Evolutionary conservation across 2,888 invertebrate species (phyloP).

Genomic region (Drosophila kokeensis): DNA sequence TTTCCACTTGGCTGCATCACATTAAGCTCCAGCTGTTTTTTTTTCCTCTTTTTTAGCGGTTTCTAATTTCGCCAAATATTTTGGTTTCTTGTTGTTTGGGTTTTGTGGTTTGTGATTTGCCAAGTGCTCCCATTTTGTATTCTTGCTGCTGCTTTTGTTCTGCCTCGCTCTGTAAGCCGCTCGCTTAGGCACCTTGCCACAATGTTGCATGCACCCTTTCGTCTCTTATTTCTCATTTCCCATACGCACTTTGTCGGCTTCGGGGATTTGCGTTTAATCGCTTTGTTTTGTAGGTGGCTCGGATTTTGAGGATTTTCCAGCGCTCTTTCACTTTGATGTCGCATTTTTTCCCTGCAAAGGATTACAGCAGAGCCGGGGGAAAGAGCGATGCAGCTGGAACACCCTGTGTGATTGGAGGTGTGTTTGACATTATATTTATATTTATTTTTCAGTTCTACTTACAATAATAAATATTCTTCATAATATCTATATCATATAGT

Average conservation of each 20-base stretch:
- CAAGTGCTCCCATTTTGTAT: neutral
- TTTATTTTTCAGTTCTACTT: no score
- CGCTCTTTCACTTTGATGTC: slow-evolving; percentile 49
- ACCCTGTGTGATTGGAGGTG: slow-evolving; percentile 6
- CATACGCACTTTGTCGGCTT: slow-evolving; percentile 51
- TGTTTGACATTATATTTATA: neutral
- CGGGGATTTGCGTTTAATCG: slow-evolving; percentile 54
- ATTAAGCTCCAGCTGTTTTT: slow-evolving; percentile 46
- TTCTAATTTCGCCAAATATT: slow-evolving; percentile 50
- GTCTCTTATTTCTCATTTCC: slow-evolving; percentile 2
- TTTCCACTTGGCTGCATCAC: slow-evolving; percentile 23
- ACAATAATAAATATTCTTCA: neutral
- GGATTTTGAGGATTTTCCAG: slow-evolving; percentile 42
- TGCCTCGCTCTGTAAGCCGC: slow-evolving; percentile 33
- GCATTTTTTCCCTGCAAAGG: slow-evolving; percentile 39
- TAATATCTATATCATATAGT: neutral
- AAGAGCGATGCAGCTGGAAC: neutral
- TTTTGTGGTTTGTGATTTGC: neutral
- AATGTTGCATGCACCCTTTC: slow-evolving; percentile 52
- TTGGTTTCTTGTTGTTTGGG: slow-evolving; percentile 36
- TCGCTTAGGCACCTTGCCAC: slow-evolving; percentile 54
- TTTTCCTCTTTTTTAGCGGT: neutral
- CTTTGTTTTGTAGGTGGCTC: slow-evolving; percentile 61
- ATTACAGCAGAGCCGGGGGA: slow-evolving; percentile 28
- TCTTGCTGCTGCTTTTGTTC: neutral